These are phyloP conservation scores for Heliconius erato DNA, from an alignment of 2,888 invertebrate species.

Conservation along the genomic window DNA sequence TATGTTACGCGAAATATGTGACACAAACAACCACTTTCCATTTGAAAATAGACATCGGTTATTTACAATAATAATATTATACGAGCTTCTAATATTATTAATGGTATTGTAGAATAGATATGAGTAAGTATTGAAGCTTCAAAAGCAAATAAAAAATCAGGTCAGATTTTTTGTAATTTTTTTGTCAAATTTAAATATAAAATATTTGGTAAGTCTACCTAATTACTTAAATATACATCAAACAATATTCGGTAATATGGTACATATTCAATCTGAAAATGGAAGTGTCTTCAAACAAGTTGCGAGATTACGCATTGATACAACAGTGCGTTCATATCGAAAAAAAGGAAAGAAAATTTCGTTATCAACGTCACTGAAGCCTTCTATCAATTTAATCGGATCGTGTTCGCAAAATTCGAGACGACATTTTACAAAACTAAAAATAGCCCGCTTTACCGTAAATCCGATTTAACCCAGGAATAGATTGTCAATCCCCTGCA, in stretches of 20 bases:
- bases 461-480: constrained; percentile 34
- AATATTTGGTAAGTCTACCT: too few species aligned
- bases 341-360: background rate
- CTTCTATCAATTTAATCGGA: constrained; percentile 12
- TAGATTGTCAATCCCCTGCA: constrained; percentile 35
- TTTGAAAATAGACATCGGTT: constrained; percentile 35
- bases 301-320: background rate
- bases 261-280: too few species aligned
- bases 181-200: too few species aligned
- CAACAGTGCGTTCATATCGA: background rate
- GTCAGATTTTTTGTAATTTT: too few species aligned
- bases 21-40: constrained; percentile 49
- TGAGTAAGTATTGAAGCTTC: background rate
- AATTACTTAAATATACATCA: too few species aligned
- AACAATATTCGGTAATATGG: too few species aligned
- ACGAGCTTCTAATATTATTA: constrained; percentile 12
- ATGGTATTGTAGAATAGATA: background rate
- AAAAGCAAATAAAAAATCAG: too few species aligned
- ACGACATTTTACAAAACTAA: constrained; percentile 31
- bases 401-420: constrained; percentile 19
- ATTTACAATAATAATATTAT: constrained; percentile 27
- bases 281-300: background rate
- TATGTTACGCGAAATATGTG: constrained; percentile 53
- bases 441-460: constrained; percentile 33
- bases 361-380: background rate